These are phyloP conservation scores for Phyllostomus discolor DNA, from an alignment of 2,113 vertebrate genomes.

Conservation along the genomic window DNA sequence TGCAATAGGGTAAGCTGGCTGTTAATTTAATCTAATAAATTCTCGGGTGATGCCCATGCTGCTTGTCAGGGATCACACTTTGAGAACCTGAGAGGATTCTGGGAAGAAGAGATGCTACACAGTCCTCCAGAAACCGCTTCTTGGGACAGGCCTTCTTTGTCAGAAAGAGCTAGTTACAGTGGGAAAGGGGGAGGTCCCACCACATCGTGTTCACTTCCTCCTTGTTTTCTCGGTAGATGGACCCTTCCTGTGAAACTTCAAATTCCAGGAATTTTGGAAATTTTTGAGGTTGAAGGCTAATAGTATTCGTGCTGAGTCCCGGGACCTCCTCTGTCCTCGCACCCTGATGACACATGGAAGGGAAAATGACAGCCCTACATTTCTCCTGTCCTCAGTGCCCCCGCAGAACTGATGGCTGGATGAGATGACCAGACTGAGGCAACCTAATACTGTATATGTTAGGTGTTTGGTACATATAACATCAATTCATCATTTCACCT, in stretches of 20 bases:
- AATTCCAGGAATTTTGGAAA: neutral
- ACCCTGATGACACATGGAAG: neutral
- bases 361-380: neutral
- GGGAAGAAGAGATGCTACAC: neutral
- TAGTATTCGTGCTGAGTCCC: neutral
- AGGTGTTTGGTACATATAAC: neutral
- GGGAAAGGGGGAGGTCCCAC: neutral
- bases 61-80: neutral
- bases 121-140: neutral
- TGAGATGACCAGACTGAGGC: neutral
- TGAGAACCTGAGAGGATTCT: neutral
- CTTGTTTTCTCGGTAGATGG: neutral
- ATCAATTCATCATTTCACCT: neutral
- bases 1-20: neutral
- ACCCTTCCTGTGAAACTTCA: neutral
- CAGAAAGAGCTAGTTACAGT: neutral
- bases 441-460: neutral
- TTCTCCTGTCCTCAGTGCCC: neutral
- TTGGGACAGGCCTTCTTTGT: neutral
- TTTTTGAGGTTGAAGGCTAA: neutral
- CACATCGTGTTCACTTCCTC: neutral
- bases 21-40: neutral
- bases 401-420: neutral
- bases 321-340: neutral
- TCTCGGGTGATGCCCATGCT: neutral